Base-by-base conservation (phyloP, 2,888 invertebrate species). In the Epistrophe grossulariae region DNA sequence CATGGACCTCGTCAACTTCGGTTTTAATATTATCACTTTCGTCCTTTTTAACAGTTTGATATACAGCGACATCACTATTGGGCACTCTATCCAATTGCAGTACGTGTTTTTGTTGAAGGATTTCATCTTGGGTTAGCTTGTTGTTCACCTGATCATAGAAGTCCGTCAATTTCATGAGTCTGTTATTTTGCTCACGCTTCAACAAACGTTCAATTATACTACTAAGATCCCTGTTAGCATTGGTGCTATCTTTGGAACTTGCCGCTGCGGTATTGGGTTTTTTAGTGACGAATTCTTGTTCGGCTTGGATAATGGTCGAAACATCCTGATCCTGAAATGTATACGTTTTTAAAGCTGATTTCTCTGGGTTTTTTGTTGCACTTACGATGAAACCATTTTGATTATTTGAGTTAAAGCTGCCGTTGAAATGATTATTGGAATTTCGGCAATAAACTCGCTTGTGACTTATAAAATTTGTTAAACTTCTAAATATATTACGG, bases 391-490 rank as follows among this genome's bases (percentile, higher is more conserved):
- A 93, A 89, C 92, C 90, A 89, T 93, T 91, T 88, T 93, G 93
- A 59, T 93, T 90, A 89, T 93, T 68, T 50, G 68, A 93, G 89
- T 94, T 93, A 57, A 93, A 93, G 90, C 94, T 93, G 76, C 93
- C 83, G 4, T 92, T 92, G 64, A 93, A 90, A 89, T 93, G 90
- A 89, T 93, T 93, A 89, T 94, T 95, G 88, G 94, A 94, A 78
- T 94, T 94, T 89, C 93, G 94, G 91, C 98, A 98, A 91, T 96
- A 98, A 50, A 95, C 95, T 81, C 98, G 94, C 93, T 98, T 98
- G 92, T 98, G 98, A 45, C 97, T 96, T 89, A 98, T 95, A 91
- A 98, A 97, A 93, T 98, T 98, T 17, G 96, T 96, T 88, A 98
- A 93, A 91, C 97, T 97, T 89, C 98, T 95, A 92, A 97, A 98